Percentiles rank a stretch among this genome's conserved stretches.
Conservation (phyloP, 2,113 vertebrate species). For the Sula dactylatra region DNA sequence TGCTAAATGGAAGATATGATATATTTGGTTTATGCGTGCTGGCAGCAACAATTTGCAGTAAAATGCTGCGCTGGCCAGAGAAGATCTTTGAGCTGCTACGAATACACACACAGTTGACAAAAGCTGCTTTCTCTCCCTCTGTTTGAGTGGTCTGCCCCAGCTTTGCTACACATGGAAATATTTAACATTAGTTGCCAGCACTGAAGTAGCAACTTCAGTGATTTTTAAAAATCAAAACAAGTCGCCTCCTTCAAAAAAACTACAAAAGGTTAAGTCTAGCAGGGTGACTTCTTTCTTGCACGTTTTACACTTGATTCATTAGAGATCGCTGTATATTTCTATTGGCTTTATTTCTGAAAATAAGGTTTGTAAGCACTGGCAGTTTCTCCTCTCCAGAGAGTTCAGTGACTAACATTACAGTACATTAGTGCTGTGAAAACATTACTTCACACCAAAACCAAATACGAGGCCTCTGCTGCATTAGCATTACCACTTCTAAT, state of each 20-base stretch:
- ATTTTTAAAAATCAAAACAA: neutral
- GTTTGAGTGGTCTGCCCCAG: neutral
- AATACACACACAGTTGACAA: neutral
- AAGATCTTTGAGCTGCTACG: neutral
- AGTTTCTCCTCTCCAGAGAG: neutral
- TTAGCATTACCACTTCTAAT: neutral
- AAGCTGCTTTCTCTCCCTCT: neutral
- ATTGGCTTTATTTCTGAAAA: conserved; percentile 13
- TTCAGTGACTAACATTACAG: neutral
- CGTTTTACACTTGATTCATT: neutral
- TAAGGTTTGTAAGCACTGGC: neutral
- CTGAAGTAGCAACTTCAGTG: neutral
- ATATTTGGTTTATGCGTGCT: neutral
- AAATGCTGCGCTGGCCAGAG: neutral
- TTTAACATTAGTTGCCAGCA: neutral
- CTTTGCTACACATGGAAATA: neutral
- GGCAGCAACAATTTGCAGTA: neutral
- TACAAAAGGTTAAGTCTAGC: neutral
- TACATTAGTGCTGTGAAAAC: neutral
- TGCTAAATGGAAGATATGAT: neutral
- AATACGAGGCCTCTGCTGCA: conserved; percentile 1
- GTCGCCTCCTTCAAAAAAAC: neutral
- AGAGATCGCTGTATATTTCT: neutral
- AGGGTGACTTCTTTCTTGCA: neutral
- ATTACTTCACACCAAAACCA: conserved; percentile 9